phyloP scores from a whole-genome alignment of 1,140 invertebrate genomes.

The Drosophila ercepeae region DNA sequence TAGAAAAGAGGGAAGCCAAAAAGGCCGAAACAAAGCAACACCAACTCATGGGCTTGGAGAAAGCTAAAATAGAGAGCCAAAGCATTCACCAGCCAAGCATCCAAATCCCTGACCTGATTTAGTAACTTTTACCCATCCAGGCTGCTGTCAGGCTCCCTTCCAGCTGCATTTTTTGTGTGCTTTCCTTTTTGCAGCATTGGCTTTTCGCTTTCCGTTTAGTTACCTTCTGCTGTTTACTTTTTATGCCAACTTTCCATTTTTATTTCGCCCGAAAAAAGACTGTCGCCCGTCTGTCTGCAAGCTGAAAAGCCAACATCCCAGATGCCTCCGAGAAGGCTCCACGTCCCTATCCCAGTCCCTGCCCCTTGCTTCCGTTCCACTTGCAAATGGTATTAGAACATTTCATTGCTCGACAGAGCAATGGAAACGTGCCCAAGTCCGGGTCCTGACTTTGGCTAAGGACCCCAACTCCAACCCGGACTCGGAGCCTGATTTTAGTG shows the following conservation, averaged over 20 bases:
- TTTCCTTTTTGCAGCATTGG: slow-evolving; percentile 52
- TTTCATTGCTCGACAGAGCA: slow-evolving; percentile 64
- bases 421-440: slow-evolving; percentile 65
- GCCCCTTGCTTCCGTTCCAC: slow-evolving; percentile 32
- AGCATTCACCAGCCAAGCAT: slow-evolving; percentile 56
- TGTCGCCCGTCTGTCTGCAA: slow-evolving; percentile 63
- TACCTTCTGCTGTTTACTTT: slow-evolving; percentile 72
- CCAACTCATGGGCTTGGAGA: neutral
- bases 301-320: slow-evolving; percentile 47
- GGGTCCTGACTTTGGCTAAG: slow-evolving; percentile 20
- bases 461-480: neutral
- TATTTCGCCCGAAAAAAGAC: slow-evolving; percentile 55
- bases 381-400: slow-evolving; percentile 67
- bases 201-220: slow-evolving; percentile 73
- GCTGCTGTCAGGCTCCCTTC: slow-evolving; percentile 5
- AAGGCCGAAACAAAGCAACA: slow-evolving; percentile 37
- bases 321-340: slow-evolving; percentile 21
- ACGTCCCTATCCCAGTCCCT: neutral
- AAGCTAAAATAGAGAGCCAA: slow-evolving; percentile 3
- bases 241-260: slow-evolving; percentile 79
- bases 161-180: slow-evolving; percentile 28
- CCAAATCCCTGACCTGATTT: slow-evolving; percentile 80
- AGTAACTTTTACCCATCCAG: slow-evolving; percentile 36
- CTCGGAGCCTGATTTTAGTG: slow-evolving; percentile 2
- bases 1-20: neutral